Base-by-base conservation (phyloP, 2,113 vertebrate genomes). In the Pyrgilauda ruficollis region DNA sequence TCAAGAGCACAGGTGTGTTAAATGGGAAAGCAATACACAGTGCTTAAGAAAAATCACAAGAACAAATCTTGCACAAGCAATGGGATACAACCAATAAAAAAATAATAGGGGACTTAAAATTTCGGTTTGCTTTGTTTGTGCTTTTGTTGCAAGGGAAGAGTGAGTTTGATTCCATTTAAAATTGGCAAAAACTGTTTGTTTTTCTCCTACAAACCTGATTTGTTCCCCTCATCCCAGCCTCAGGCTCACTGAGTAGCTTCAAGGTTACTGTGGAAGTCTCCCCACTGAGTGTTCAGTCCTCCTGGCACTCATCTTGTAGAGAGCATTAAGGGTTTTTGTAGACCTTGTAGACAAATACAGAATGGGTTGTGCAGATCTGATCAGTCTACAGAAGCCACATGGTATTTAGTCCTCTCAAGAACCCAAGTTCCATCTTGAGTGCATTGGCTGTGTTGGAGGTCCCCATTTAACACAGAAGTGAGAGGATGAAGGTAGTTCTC, bases 141-240 rank as follows among this genome's bases (percentile, higher is more conserved):
- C 5, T 55, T 86, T 69, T 83, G 6, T 43, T 47, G 19, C 0
- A 0, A 10, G 4, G 6, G 2, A 66, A 6, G 22, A 46, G 19
- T 75, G 35, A 67, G 10, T 20, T 74, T 50, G 17, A 70, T 67
- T 84, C 11, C 49, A 33, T 47, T 56, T 56, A 13, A 84, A 41
- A 56, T 64, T 47, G 5, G 1, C 2, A 41, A 41, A 41, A 41
- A 1, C 11, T 74, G 10, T 79, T 85, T 41, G 3, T 67, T 56
- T 86, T n/a, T 63, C 41, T 90, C 23, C 41, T 68, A 19, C 8
- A 84, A 73, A 63, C 15, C 10, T 31, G 11, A 37, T 23, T 68
- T 43, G 8, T 79, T 77, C 14, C 31, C 8, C 31, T 68, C 31
- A 62, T 4, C 31, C n/a, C 4, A 50, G 16, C 11, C 14, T 8